Evolutionary conservation across 2,797 vertebrate species (phyloP), one percentile per base, ranked within the genome.

Genomic region (Distichodus sexfasciatus): DNA sequence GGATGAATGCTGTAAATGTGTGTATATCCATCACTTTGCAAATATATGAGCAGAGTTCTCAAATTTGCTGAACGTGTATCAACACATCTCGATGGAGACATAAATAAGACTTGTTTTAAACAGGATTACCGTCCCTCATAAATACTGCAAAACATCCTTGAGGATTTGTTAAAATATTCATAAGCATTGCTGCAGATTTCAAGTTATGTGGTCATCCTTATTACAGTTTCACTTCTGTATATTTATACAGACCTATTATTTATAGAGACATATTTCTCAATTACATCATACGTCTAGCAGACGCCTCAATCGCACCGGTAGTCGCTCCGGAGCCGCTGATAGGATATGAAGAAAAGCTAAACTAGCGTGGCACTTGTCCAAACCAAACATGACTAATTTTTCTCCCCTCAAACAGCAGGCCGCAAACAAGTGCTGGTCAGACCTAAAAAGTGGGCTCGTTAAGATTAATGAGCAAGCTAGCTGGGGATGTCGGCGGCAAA

Each of bases 381-480:
- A 6, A 47, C 43, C 55, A 24, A 23, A 15, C 33, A 40, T n/a
- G 14, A 6, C 14, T 33, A 29, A 35, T 44, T 21, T 14, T 29
- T 14, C 28, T 44, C 41, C 28, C 58, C 36, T 29, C 40, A 51
- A 28, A 47, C 48, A 36, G 51, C 6, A 40, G 21, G 47, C 46
- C 23, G 46, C 43, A 43, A 14, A 36, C 24, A 41, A 31, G 23
- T 36, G n/a, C 24, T 51, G 3, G 31, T 57, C 6, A 33, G 33
- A 48, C 47, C 31, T 12, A 26, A 53, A 59, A 40, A 21, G 50
- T 66, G 26, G 1, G 43, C 14, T 54, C 8, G 50, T 65, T 65
- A 64, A 65, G 38, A 50, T 62, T 63, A 53, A 46, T 35, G 36
- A 47, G 63, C 55, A 35, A 10, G 33, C 41, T 51, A 28, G 57